Base-by-base conservation (phyloP, 2,797 vertebrate species). In the Antrozous pallidus region DNA sequence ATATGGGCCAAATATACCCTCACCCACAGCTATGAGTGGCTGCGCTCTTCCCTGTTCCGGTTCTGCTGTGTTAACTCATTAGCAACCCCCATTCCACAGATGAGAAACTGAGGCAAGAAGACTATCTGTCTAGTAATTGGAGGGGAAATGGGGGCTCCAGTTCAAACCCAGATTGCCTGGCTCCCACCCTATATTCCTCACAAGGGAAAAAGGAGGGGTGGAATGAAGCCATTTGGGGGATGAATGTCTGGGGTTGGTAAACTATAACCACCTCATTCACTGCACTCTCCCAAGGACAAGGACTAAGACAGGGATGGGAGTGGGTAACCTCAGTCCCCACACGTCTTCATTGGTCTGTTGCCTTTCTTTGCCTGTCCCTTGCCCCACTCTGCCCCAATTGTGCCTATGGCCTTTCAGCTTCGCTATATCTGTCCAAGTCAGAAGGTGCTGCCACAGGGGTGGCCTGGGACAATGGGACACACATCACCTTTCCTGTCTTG, bases 251-350 rank as follows among this genome's bases (percentile, higher is more conserved):
- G 22, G 26, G 42, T 26, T 36, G 63, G 45, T 28, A 70, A 38
- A 16, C 40, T 12, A 1, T 7, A 6, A 5, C 51, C 33, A 18
- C 54, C 17, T 78, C 45, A 33, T 58, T 71, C 31, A 83, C 4
- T 40, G 18, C 40, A 4, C 24, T 54, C 67, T 42, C 51, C 8
- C 8, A 36, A 73, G 45, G 28, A 85, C 16, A 40, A 73, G 31
- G 70, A 54, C 24, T 18, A 42, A 73, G 33, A 42, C 7, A 17
- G 49, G 22, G 24, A 2, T 42, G 42, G 33, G 40, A 51, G 33
- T 0, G 16, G 26, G 38, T 5, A 5, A n/a, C 28, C 5, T 5
- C 3, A 38, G 17, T 1, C 42, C 18, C 54, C 28, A n/a, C 8
- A 1, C n/a, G 3, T 24, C 45, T 16, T 1, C 36, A 6, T n/a